Conservation (phyloP, 2,113 vertebrate genomes). For the Menidia beryllina region DNA sequence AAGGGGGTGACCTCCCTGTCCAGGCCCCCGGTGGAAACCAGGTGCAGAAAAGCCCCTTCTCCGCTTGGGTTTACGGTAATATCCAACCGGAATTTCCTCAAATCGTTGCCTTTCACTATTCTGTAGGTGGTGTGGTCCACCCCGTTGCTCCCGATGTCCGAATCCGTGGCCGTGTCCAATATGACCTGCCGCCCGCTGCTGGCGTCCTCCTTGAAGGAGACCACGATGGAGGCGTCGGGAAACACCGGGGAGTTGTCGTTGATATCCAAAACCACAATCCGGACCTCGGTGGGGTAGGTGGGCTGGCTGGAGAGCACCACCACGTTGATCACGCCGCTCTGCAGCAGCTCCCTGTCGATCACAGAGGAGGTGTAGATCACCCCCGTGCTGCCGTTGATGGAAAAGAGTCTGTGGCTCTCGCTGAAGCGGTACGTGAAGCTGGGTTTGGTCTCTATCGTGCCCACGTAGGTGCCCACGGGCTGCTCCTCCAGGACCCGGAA, state of each 20-base stretch:
- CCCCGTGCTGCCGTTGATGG: conserved; percentile 91
- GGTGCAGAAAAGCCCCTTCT: conserved; percentile 95
- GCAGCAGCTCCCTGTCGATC: conserved; percentile 92
- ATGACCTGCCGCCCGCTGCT: conserved; percentile 96
- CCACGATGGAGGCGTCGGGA: conserved; percentile 92
- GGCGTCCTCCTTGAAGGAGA: conserved; percentile 97
- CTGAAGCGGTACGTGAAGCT: conserved; percentile 97
- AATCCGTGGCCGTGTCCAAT: conserved; percentile 94
- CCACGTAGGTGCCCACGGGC: conserved; percentile 91
- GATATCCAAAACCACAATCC: conserved; percentile 93
- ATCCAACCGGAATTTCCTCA: conserved; percentile 92
- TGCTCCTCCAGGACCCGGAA: conserved; percentile 96
- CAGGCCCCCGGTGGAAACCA: conserved; percentile 92
- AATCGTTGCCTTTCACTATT: conserved; percentile 92
- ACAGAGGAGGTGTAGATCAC: conserved; percentile 89
- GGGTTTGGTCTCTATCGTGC: conserved; percentile 90
- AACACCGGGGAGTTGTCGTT: conserved; percentile 97
- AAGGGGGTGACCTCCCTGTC: conserved; percentile 90
- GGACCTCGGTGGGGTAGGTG: conserved; percentile 96
- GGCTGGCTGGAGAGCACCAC: conserved; percentile 98
- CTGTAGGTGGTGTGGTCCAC: conserved; percentile 96
- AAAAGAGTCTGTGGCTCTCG: conserved; percentile 93
- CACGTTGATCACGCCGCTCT: conserved; percentile 92
- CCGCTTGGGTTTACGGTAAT: conserved; percentile 98
- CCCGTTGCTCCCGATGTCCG: conserved; percentile 93